These are phyloP conservation scores for Poecilus cupreus DNA, from an alignment of 2,888 invertebrate genomes.

Conservation along the genomic window DNA sequence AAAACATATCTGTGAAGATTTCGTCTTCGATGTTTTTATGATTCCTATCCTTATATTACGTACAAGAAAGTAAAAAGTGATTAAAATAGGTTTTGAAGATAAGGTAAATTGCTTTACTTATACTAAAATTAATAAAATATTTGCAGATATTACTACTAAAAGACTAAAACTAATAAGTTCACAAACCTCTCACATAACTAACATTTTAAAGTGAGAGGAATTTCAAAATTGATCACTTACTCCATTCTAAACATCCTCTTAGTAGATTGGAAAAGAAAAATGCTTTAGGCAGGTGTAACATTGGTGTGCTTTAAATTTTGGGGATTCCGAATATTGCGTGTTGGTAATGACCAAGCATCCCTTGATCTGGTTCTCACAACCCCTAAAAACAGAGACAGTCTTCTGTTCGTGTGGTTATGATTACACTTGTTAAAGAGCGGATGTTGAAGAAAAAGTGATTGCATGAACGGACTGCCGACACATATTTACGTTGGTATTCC, in stretches of 20 bases:
- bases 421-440: conserved; percentile 41
- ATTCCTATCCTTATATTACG: no score
- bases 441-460: conserved; percentile 34
- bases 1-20: no score
- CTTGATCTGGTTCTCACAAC: conserved; percentile 37
- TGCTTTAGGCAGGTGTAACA: background rate
- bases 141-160: no score
- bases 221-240: background rate
- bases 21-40: no score
- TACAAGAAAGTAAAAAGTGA: no score
- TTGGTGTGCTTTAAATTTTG: background rate
- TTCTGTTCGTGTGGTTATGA: background rate
- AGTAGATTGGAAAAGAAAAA: background rate
- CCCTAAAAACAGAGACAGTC: conserved; percentile 15
- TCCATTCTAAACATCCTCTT: background rate
- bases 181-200: no score
- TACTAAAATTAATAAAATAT: no score
- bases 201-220: no score
- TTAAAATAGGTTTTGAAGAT: no score
- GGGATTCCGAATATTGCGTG: conserved; percentile 26
- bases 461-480: conserved; percentile 19
- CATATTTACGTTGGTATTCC: conserved; percentile 21
- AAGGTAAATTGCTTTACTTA: no score
- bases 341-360: conserved; percentile 40
- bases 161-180: no score